These are phyloP conservation scores for Malaclemys terrapin DNA, from an alignment of 2,113 vertebrate genomes.

Conservation along the genomic window DNA sequence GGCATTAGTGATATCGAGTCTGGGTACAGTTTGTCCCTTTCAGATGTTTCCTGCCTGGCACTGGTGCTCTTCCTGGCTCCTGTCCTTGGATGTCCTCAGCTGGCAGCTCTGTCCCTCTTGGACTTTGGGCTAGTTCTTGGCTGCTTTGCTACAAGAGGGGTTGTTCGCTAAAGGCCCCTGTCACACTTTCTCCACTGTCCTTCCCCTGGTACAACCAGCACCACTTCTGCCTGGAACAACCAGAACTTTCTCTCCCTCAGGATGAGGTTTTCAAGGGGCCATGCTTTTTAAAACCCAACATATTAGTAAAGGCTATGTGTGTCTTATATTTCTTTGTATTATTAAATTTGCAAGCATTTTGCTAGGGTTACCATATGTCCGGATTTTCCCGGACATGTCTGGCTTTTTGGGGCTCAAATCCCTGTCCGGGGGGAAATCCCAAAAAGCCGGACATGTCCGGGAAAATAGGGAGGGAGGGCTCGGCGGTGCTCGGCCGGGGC, in stretches of 20 bases:
- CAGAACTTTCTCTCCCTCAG: neutral
- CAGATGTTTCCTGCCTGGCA: neutral
- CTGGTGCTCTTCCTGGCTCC: neutral
- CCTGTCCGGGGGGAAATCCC: no score
- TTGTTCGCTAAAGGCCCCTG: neutral
- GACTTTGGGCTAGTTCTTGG: neutral
- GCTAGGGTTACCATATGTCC: neutral
- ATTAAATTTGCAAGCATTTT: neutral
- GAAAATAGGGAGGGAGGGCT: no score
- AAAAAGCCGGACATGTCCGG: no score
- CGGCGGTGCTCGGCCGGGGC: no score
- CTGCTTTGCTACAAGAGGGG: neutral
- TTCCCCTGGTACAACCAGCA: neutral
- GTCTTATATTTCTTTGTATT: neutral
- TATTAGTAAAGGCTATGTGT: neutral
- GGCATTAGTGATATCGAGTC: neutral
- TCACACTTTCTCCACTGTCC: neutral
- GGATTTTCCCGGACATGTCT: no score
- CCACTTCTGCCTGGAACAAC: no score
- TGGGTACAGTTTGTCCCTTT: neutral
- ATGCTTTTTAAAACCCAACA: neutral
- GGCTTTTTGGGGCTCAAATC: no score
- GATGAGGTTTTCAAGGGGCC: neutral
- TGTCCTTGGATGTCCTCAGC: neutral
- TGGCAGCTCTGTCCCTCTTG: neutral